A percentile compares a stretch with the other conserved stretches of the same genome.
Conservation (phyloP, 1,140 invertebrate genomes). For the Aphaenogaster rudis region DNA sequence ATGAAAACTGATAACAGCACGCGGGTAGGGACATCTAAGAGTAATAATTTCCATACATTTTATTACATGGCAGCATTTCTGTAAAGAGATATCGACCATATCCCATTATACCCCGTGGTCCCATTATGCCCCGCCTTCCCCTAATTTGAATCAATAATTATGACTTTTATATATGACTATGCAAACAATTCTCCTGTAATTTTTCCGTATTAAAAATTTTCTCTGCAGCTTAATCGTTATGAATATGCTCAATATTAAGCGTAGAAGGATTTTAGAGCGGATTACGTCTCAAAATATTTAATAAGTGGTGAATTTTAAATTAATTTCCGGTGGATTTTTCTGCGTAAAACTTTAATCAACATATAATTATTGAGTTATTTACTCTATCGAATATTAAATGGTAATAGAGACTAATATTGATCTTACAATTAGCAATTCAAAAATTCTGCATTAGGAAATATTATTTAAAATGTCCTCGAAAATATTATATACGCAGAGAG, state of each 20-base stretch:
- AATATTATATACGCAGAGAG: slow-evolving; percentile 22
- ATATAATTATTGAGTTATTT: slow-evolving; percentile 37
- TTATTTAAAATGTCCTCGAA: not conserved
- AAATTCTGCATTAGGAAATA: not conserved
- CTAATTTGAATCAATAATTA: not conserved
- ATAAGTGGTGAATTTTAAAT: slow-evolving; percentile 34
- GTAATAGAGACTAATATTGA: slow-evolving; percentile 12
- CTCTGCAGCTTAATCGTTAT: not conserved
- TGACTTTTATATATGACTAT: not conserved
- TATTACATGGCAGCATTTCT: no score
- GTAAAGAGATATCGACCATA: no score
- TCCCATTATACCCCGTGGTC: no score
- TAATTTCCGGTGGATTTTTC: slow-evolving; percentile 27
- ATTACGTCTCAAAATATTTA: slow-evolving; percentile 38
- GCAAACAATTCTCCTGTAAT: not conserved
- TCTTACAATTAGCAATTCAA: not conserved
- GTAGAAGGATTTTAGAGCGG: slow-evolving; percentile 35
- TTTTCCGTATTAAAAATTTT: slow-evolving; percentile 7
- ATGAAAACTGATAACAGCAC: no score
- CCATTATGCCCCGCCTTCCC: no score
- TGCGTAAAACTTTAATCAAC: slow-evolving; percentile 35
- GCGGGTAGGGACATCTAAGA: no score
- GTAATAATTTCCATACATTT: no score
- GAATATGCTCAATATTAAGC: slow-evolving; percentile 40
- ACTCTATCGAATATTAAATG: slow-evolving; percentile 30